Percentiles rank a stretch among this genome's conserved stretches.
Conservation (phyloP, 2,888 invertebrate species). For the Synanthedon formicaeformis region DNA sequence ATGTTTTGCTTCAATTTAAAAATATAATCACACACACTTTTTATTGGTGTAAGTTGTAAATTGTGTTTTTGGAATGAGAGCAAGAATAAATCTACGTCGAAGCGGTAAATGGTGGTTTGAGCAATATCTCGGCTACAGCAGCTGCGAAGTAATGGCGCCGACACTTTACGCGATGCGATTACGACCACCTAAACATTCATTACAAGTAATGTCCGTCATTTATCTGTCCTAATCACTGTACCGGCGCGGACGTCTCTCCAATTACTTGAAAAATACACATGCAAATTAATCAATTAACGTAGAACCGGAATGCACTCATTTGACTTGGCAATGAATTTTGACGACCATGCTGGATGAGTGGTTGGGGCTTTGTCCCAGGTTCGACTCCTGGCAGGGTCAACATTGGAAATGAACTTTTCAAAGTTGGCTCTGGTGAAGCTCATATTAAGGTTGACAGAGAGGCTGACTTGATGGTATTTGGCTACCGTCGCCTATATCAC, state of each 20-base stretch:
- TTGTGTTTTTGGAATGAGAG: constrained; percentile 27
- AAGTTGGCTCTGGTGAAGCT: no score
- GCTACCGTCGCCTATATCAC: no score
- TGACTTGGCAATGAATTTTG: no score
- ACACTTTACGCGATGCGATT: constrained; percentile 69
- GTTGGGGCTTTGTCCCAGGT: no score
- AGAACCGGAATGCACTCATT: not conserved
- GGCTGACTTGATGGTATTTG: no score
- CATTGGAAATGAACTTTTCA: no score
- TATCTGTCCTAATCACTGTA: constrained; percentile 67
- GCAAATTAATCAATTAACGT: not conserved
- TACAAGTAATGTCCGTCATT: constrained; percentile 69
- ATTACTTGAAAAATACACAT: constrained; percentile 17
- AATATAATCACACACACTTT: no score
- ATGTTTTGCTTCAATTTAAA: no score
- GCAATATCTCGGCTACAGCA: constrained; percentile 66
- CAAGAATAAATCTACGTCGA: constrained; percentile 48
- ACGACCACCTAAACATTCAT: constrained; percentile 71
- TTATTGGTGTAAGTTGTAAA: constrained; percentile 16
- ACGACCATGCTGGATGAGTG: no score
- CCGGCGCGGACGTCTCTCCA: constrained; percentile 31
- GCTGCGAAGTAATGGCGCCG: constrained; percentile 67
- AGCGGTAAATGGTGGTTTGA: constrained; percentile 53
- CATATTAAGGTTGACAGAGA: no score
- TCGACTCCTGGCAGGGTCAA: no score